phyloP scores from a whole-genome alignment of 2,797 vertebrate genomes.

The Philypnodon macrostomus region DNA sequence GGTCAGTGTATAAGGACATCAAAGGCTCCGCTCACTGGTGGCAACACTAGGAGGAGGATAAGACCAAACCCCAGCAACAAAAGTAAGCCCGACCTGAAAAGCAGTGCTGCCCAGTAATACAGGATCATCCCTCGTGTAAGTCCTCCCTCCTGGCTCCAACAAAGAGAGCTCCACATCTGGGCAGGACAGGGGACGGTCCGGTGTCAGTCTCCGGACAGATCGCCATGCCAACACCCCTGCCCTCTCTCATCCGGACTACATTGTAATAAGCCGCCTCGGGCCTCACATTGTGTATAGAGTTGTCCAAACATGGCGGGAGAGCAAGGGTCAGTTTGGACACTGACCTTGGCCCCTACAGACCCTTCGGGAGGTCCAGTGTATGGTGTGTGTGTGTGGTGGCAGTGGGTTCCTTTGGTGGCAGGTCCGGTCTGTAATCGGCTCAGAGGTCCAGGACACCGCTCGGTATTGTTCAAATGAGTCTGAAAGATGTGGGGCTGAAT shows the following conservation, averaged over 20 bases:
- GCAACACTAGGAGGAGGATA: slow-evolving; percentile 60
- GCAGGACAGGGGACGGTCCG: slow-evolving; percentile 43
- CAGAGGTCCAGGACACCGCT: slow-evolving; percentile 53
- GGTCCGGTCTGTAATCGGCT: slow-evolving; percentile 77
- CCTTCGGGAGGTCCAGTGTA: slow-evolving; percentile 34
- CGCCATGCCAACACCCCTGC: slow-evolving; percentile 74
- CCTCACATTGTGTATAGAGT: slow-evolving; percentile 75
- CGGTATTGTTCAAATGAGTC: slow-evolving; percentile 68
- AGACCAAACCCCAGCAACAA: slow-evolving; percentile 60
- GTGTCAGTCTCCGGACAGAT: slow-evolving; percentile 64
- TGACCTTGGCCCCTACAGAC: slow-evolving; percentile 78
- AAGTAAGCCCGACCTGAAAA: slow-evolving; percentile 69
- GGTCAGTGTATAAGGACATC: slow-evolving; percentile 65
- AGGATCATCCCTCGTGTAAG: slow-evolving; percentile 76
- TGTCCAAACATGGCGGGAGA: slow-evolving; percentile 86
- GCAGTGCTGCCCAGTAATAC: slow-evolving; percentile 64
- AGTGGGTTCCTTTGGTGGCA: slow-evolving; percentile 55
- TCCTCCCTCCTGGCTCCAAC: slow-evolving; percentile 63
- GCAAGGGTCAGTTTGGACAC: slow-evolving; percentile 73
- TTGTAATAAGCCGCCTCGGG: slow-evolving; percentile 81
- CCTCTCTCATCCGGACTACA: slow-evolving; percentile 73
- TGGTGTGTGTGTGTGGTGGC: slow-evolving; percentile 59
- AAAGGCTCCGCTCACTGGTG: slow-evolving; percentile 54
- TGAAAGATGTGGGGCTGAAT: slow-evolving; percentile 70
- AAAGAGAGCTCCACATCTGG: slow-evolving; percentile 68